Base-by-base conservation (phyloP, 2,113 vertebrate genomes). In the Podarcis muralis region DNA sequence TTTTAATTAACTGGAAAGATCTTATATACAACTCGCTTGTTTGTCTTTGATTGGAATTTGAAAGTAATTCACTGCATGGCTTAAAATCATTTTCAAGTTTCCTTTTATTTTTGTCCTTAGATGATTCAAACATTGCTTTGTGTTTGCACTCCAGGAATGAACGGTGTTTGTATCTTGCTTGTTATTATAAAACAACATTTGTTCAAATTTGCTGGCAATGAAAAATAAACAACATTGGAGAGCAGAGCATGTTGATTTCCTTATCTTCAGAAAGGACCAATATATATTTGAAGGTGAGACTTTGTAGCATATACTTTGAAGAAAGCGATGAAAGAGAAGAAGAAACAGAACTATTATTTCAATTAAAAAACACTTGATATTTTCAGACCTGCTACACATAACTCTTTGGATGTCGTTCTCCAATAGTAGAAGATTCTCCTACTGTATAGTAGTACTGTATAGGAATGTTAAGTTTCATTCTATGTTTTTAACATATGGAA, bases 151-250 rank as follows among this genome's bases (percentile, higher is more conserved):
- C 77, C 65, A 27, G 0, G 86, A 32, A 62, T 25, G 48, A 82
- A 59, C 4, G 5, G 57, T 9, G 40, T 15, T 74, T 87, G 79
- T 74, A 72, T 80, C 43, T 71, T 8, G 62, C 75, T 62, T 86
- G 82, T 53, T 84, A 74, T 85, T 69, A 87, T 43, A 88, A 84
- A 91, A 32, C 22, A 37, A 43, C 81, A 80, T 68, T 32, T 83
- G 35, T 57, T 90, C 72, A 85, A 83, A 89, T 40, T 81, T 79
- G 57, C 84, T 62, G 37, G 77, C 16, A 40, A 30, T 83, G 90
- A 86, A 88, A 37, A 84, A 86, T 32, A 85, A 85, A 62, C 57
- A 74, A 40, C 35, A n/a, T 37, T 76, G 1, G 48, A 62, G 43
- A 76, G n/a, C 68, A 65, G 12, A 85, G 77, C 35, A 74, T 43